Conservation (phyloP, 2,797 vertebrate genomes). For the Microchirus variegatus region DNA sequence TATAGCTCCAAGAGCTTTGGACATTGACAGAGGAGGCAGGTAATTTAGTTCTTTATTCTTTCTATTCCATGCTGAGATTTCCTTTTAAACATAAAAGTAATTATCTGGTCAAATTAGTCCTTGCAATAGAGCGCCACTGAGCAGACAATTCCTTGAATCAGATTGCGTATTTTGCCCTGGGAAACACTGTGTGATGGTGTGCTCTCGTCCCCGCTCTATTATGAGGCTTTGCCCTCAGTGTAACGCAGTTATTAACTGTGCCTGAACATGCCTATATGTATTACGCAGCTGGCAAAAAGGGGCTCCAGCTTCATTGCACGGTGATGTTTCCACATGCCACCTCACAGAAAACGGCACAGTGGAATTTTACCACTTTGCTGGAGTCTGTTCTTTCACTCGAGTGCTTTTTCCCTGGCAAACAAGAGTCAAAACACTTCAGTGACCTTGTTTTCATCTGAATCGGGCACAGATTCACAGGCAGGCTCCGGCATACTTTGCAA, state of each 20-base stretch:
- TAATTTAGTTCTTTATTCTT: constrained; percentile 9
- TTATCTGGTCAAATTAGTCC: constrained; percentile 16
- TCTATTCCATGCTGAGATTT: constrained; percentile 11
- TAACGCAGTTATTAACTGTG: constrained; percentile 56
- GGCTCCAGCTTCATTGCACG: constrained; percentile 20
- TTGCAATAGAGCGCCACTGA: background rate
- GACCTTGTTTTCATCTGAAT: constrained; percentile 41
- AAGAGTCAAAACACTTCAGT: constrained; percentile 26
- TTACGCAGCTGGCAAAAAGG: constrained; percentile 37
- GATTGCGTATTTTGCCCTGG: constrained; percentile 7
- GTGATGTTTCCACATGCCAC: constrained; percentile 37
- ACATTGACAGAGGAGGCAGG: background rate
- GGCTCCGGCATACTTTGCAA: constrained; percentile 12
- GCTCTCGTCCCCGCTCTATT: constrained; percentile 21
- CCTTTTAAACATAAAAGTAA: constrained; percentile 9
- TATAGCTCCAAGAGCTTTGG: constrained; percentile 1
- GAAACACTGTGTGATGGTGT: constrained; percentile 34
- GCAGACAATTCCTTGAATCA: constrained; percentile 21
- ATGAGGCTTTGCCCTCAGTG: constrained; percentile 39
- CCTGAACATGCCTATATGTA: constrained; percentile 53
- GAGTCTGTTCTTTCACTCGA: constrained; percentile 48
- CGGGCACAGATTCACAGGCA: constrained; percentile 14
- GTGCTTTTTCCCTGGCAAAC: constrained; percentile 29
- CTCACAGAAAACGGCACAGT: constrained; percentile 50
- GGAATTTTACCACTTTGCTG: constrained; percentile 61